Evolutionary conservation across 1,140 invertebrate genomes (phyloP).

Genomic region (Papilio xuthus): DNA sequence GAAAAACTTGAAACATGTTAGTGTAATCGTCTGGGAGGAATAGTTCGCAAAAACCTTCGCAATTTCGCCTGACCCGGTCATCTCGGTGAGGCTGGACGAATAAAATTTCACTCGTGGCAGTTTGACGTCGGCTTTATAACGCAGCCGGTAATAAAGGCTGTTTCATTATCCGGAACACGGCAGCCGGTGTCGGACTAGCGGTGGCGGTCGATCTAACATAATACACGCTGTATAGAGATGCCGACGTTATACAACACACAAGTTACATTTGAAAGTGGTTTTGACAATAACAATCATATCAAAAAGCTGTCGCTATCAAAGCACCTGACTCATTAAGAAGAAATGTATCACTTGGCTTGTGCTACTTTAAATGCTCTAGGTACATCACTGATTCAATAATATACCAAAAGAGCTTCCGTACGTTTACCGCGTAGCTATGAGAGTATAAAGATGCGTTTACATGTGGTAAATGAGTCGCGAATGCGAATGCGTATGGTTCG

Average conservation of each 20-base stretch:
- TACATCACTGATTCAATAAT: too few species aligned
- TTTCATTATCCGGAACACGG: constrained; percentile 46
- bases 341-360: neutral
- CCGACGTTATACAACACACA: constrained; percentile 33
- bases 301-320: neutral
- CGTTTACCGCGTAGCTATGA: too few species aligned
- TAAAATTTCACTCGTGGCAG: constrained; percentile 38
- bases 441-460: too few species aligned
- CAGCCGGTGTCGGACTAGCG: constrained; percentile 36
- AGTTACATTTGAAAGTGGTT: neutral
- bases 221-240: constrained; percentile 29
- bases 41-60: constrained; percentile 11
- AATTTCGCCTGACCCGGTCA: neutral
- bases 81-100: neutral
- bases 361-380: too few species aligned
- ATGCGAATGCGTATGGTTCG: too few species aligned
- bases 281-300: neutral
- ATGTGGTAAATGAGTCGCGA: too few species aligned
- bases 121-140: constrained; percentile 33
- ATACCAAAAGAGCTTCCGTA: too few species aligned
- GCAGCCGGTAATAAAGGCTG: constrained; percentile 35
- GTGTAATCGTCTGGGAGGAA: neutral
- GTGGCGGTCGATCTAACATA: constrained; percentile 41
- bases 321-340: neutral
- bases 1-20: constrained; percentile 22